phyloP scores from a whole-genome alignment of 2,888 invertebrate genomes.

The Scaptomyza polygonia region DNA sequence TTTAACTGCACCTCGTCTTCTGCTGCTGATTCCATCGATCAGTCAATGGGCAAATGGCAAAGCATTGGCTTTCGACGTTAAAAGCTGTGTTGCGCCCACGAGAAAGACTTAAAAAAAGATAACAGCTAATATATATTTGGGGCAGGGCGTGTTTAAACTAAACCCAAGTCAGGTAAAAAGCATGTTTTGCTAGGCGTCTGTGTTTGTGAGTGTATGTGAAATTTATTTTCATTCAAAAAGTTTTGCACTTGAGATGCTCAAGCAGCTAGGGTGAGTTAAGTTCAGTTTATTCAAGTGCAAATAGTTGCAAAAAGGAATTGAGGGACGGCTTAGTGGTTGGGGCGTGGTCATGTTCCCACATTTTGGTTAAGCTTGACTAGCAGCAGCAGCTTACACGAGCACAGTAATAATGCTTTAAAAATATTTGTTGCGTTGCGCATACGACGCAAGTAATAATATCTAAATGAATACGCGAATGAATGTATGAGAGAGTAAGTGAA shows the following conservation, averaged over 20 bases:
- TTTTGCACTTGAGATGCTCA: conserved; percentile 65
- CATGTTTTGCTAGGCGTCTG: conserved; percentile 1
- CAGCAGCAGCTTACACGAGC: conserved; percentile 29
- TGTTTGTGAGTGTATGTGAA: conserved; percentile 56
- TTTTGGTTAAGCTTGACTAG: conserved; percentile 29
- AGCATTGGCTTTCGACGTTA: too few species aligned
- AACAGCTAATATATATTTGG: conserved; percentile 36
- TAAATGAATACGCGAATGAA: conserved; percentile 23
- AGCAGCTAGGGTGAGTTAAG: conserved; percentile 49
- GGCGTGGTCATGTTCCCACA: conserved; percentile 20
- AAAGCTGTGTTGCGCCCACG: conserved; percentile 45
- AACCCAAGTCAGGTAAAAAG: conserved; percentile 40
- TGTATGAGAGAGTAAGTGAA: conserved; percentile 22
- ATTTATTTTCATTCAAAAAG: conserved; percentile 80
- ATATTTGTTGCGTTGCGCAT: conserved; percentile 60
- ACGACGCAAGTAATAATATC: conserved; percentile 68
- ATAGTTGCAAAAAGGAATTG: conserved; percentile 11
- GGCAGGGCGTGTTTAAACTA: conserved; percentile 43
- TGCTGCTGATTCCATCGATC: conserved; percentile 58
- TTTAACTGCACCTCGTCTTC: neutral
- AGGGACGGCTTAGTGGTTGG: neutral
- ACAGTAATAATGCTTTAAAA: conserved; percentile 72
- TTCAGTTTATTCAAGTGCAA: conserved; percentile 32
- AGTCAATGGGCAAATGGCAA: conserved; percentile 72
- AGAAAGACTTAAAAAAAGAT: conserved; percentile 56